Conservation (phyloP, 2,888 invertebrate genomes). For the Ennomos quercinarius region DNA sequence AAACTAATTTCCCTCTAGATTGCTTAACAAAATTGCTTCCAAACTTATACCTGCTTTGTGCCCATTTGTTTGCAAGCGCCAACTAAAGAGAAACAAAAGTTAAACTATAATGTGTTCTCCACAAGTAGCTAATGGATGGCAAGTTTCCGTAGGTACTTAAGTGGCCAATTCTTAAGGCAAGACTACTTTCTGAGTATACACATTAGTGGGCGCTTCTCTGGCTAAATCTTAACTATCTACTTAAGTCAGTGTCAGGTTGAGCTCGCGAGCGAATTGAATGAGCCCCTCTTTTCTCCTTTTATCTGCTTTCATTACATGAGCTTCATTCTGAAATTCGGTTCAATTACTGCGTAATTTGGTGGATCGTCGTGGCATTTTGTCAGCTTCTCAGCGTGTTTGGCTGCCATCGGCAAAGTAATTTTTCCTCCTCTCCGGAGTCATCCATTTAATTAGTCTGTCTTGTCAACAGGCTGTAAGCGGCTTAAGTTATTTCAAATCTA, state of each 20-base stretch:
- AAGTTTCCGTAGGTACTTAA: slow-evolving; percentile 80
- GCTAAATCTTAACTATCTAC: slow-evolving; percentile 81
- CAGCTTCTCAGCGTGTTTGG: slow-evolving; percentile 68
- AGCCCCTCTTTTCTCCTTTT: slow-evolving; percentile 68
- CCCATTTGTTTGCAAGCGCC: slow-evolving; percentile 57
- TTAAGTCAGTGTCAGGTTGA: slow-evolving; percentile 74
- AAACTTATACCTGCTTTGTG: slow-evolving; percentile 44
- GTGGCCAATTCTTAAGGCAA: slow-evolving; percentile 75
- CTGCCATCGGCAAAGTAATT: slow-evolving; percentile 47
- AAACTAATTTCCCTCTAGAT: slow-evolving; percentile 34
- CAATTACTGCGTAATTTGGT: slow-evolving; percentile 79
- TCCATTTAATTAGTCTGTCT: slow-evolving; percentile 37
- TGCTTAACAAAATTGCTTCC: slow-evolving; percentile 39
- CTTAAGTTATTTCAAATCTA: slow-evolving; percentile 31
- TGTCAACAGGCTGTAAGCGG: slow-evolving; percentile 32
- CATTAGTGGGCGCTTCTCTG: slow-evolving; percentile 76
- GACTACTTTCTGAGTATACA: slow-evolving; percentile 80
- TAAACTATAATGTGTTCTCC: slow-evolving; percentile 78
- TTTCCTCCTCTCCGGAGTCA: slow-evolving; percentile 44
- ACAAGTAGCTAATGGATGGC: slow-evolving; percentile 79
- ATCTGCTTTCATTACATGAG: slow-evolving; percentile 79
- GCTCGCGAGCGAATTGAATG: slow-evolving; percentile 74
- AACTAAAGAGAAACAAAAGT: slow-evolving; percentile 73
- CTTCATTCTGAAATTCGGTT: slow-evolving; percentile 78
- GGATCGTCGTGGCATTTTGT: slow-evolving; percentile 78